Base-by-base conservation (phyloP, 2,797 vertebrate genomes). In the Sciurus carolinensis region DNA sequence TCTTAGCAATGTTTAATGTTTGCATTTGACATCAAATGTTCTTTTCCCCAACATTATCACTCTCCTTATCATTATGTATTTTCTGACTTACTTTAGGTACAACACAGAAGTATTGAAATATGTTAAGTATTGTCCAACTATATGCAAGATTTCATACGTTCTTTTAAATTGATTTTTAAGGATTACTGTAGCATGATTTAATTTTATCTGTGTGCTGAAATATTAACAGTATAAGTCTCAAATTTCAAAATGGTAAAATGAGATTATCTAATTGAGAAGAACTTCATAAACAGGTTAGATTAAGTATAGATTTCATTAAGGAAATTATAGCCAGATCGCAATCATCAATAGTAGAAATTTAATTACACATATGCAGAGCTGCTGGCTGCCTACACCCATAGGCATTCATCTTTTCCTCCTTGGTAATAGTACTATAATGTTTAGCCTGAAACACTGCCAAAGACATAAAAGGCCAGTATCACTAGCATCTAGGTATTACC, bases 211-310 rank as follows among this genome's bases (percentile, higher is more conserved):
- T 30, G 47, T 47, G 7, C 36, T 95, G 76, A 84, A 87, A 89
- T 75, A 90, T 81, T 85, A 90, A 54, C 5, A 97, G 64, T 54
- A 95, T 85, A 81, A 93, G 95, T 93, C 44, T 91, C 14, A 50
- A 89, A 72, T 67, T 54, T 92, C 54, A 57, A 94, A 75, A 80
- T 72, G 7, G 17, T 18, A 93, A 76, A 83, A 82, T 96, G 52
- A 81, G 10, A 69, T 88, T 57, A 82, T 11, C 73, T 91, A 80
- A 94, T 75, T 90, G 54, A 94, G n/a, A 87, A 75, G 28, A 95
- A 62, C 22, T 97, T 87, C 39, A 87, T 64, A 94, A 91, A 69
- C 62, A 36, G 24, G 42, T 89, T 91, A 66, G 20, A 91, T 62
- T 95, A 76, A 90, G 81, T 24, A 77, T 36, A 82, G 80, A 84